These are phyloP conservation scores for Myripristis jacobus DNA, from an alignment of 2,797 vertebrate species.

Conservation along the genomic window DNA sequence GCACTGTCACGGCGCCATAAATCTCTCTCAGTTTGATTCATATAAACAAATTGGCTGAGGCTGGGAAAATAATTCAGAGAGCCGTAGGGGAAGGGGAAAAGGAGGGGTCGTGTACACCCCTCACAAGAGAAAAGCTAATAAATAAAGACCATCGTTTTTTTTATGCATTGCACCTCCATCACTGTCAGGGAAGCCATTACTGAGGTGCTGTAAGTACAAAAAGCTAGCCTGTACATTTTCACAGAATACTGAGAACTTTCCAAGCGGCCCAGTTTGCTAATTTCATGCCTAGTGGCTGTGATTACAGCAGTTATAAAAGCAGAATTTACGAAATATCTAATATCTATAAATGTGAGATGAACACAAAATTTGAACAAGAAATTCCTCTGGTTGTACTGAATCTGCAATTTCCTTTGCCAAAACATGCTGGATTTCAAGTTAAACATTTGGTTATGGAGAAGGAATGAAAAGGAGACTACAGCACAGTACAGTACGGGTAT, in stretches of 20 bases:
- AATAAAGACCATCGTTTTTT: constrained; percentile 58
- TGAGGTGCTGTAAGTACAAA: constrained; percentile 31
- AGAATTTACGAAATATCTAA: not conserved
- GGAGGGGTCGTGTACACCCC: constrained; percentile 33
- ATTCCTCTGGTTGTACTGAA: not conserved
- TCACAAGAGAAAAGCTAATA: constrained; percentile 54
- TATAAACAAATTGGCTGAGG: constrained; percentile 71
- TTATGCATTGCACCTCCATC: constrained; percentile 61
- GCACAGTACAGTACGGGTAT: too few species aligned
- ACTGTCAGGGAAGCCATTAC: constrained; percentile 62
- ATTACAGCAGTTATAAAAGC: constrained; percentile 5
- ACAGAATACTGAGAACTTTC: constrained; percentile 24
- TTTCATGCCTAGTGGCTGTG: not conserved
- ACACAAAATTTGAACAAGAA: not conserved
- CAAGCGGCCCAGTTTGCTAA: constrained; percentile 11
- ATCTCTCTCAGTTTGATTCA: constrained; percentile 68
- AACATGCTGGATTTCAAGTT: not conserved
- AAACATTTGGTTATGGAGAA: constrained; percentile 1
- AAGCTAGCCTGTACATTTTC: constrained; percentile 34
- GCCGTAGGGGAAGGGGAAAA: constrained; percentile 40
- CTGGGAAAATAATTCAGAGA: constrained; percentile 59
- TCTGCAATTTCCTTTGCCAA: not conserved
- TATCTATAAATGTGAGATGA: constrained; percentile 1
- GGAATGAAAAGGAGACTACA: constrained; percentile 2
- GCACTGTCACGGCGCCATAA: constrained; percentile 59